Evolutionary conservation across 2,888 invertebrate genomes (phyloP).

Genomic region (Melanotus villosus): DNA sequence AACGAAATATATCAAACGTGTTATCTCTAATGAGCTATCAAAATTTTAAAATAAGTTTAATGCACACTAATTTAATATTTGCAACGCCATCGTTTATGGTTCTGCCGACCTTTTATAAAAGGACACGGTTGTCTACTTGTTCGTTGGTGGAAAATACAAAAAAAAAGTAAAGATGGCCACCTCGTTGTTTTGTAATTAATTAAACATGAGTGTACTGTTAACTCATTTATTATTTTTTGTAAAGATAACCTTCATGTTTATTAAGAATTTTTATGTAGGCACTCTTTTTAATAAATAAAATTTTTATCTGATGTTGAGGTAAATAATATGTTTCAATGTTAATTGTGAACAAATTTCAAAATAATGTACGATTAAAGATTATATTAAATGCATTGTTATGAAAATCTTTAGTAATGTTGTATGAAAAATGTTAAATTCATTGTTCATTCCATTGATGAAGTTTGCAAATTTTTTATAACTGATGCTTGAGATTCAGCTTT

Average conservation of each 20-base stretch:
- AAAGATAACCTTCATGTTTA: neutral
- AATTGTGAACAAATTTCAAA: too few relatives aligned
- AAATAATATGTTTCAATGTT: too few relatives aligned
- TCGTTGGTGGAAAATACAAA: conserved; percentile 7
- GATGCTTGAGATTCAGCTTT: too few relatives aligned
- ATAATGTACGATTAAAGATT: too few relatives aligned
- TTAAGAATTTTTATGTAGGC: neutral
- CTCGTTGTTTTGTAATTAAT: conserved; percentile 13
- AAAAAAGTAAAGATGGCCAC: neutral
- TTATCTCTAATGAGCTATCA: conserved; percentile 40
- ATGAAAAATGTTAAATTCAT: too few relatives aligned
- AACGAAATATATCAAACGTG: conserved; percentile 33
- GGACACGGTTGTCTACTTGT: conserved; percentile 14
- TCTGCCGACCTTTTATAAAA: conserved; percentile 22
- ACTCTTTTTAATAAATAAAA: neutral
- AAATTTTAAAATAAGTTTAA: conserved; percentile 30
- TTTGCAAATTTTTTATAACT: too few relatives aligned
- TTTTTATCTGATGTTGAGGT: too few relatives aligned
- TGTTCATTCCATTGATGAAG: too few relatives aligned
- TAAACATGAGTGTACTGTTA: conserved; percentile 15
- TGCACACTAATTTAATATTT: conserved; percentile 20
- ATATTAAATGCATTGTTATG: too few relatives aligned
- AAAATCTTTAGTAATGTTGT: too few relatives aligned
- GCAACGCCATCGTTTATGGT: conserved; percentile 11
- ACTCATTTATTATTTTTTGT: conserved; percentile 14